Evolutionary conservation across 2,113 vertebrate genomes (phyloP).

Genomic region (Cyrtonyx montezumae): DNA sequence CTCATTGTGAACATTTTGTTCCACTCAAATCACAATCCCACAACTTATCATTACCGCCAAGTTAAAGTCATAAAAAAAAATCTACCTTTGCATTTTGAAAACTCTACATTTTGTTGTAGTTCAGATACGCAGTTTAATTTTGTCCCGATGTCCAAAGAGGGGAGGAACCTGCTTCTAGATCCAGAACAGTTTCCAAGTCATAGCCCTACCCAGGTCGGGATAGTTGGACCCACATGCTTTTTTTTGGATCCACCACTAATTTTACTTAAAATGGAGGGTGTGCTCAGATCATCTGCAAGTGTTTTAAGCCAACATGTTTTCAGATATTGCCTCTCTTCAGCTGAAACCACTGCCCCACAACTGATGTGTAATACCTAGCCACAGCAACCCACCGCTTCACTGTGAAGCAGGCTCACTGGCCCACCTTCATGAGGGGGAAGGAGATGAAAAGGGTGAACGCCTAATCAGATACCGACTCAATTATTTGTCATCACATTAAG

Average conservation of each 20-base stretch:
- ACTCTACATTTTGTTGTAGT: neutral
- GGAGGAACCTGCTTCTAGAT: slow-evolving; percentile 51
- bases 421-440: neutral
- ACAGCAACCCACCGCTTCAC: neutral
- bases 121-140: slow-evolving; percentile 17
- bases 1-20: slow-evolving; percentile 38
- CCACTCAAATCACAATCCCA: slow-evolving; percentile 7
- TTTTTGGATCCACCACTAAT: slow-evolving; percentile 1
- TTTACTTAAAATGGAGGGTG: slow-evolving; percentile 34
- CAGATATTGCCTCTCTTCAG: neutral
- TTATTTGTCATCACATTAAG: neutral
- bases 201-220: slow-evolving; percentile 4
- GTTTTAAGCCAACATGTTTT: slow-evolving; percentile 12
- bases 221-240: slow-evolving; percentile 39
- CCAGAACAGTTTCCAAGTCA: slow-evolving; percentile 41
- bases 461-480: neutral
- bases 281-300: slow-evolving; percentile 34
- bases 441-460: neutral
- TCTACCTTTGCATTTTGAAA: slow-evolving; percentile 42
- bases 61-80: neutral
- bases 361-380: neutral
- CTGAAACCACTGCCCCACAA: neutral
- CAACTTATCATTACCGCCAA: slow-evolving; percentile 8
- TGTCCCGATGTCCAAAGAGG: slow-evolving; percentile 39
- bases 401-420: neutral